phyloP scores from a whole-genome alignment of 2,797 vertebrate species.

The Esox masquinongy region DNA sequence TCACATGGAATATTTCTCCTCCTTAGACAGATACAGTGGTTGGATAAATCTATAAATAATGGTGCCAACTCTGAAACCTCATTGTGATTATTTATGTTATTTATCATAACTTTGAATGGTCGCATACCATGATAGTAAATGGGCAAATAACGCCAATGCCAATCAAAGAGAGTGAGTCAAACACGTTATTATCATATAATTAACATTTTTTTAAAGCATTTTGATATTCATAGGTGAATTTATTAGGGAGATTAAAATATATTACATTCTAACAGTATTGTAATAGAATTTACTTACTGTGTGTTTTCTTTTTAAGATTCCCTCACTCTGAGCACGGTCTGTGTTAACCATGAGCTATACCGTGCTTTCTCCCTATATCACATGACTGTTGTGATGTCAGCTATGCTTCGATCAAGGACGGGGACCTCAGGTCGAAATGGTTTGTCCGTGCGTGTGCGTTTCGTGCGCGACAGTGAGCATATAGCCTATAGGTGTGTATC shows the following conservation, averaged over 20 bases:
- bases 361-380: constrained; percentile 28
- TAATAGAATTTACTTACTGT: neutral
- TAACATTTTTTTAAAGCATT: neutral
- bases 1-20: constrained; percentile 28
- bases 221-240: neutral
- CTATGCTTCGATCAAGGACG: constrained; percentile 51
- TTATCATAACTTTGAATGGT: neutral
- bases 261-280: neutral
- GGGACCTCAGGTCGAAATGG: constrained; percentile 74
- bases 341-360: constrained; percentile 42
- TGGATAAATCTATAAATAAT: neutral
- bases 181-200: neutral
- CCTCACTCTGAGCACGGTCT: constrained; percentile 13
- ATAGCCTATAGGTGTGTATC: constrained; percentile 24
- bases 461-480: constrained; percentile 51
- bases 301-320: neutral
- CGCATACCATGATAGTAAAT: neutral
- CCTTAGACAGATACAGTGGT: neutral
- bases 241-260: neutral
- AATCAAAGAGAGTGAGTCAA: neutral
- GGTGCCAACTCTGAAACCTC: neutral
- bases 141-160: neutral
- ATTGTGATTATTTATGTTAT: neutral
- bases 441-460: constrained; percentile 55
- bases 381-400: constrained; percentile 67